These are phyloP conservation scores for Bombus fervidus DNA, from an alignment of 1,140 invertebrate genomes.

Conservation along the genomic window DNA sequence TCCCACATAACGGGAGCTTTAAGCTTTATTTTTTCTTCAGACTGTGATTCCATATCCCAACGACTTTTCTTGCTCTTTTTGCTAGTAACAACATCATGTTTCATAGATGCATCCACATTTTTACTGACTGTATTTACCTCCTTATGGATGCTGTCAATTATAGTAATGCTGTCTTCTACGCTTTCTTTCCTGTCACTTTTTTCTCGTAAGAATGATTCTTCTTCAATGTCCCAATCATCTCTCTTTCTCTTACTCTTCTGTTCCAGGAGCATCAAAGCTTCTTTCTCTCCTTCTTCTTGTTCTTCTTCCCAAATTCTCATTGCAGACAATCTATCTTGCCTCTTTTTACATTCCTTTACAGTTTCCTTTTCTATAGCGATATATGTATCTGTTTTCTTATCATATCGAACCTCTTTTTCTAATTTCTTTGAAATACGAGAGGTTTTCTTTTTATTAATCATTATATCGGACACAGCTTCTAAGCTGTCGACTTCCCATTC, in stretches of 20 bases:
- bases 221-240: constrained; percentile 69
- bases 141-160: constrained; percentile 15
- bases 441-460: constrained; percentile 48
- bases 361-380: constrained; percentile 76
- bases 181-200: constrained; percentile 27
- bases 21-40: constrained; percentile 68
- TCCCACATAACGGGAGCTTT: constrained; percentile 77
- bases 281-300: constrained; percentile 78
- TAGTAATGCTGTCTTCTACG: not conserved
- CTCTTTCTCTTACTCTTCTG: constrained; percentile 57
- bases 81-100: constrained; percentile 20
- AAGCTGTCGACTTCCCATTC: constrained; percentile 81
- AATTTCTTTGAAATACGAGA: constrained; percentile 64
- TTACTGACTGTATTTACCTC: constrained; percentile 2
- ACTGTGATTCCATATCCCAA: constrained; percentile 74
- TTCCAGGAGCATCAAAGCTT: constrained; percentile 71
- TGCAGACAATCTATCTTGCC: constrained; percentile 68
- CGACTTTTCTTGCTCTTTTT: constrained; percentile 70
- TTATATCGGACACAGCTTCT: constrained; percentile 70
- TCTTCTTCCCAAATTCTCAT: constrained; percentile 81
- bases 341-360: constrained; percentile 72
- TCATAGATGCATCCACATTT: constrained; percentile 12
- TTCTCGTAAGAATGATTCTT: constrained; percentile 37
- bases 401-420: constrained; percentile 76
- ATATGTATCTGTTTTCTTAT: constrained; percentile 78